These are phyloP conservation scores for Otis tarda DNA, from an alignment of 2,113 vertebrate species.

Conservation along the genomic window DNA sequence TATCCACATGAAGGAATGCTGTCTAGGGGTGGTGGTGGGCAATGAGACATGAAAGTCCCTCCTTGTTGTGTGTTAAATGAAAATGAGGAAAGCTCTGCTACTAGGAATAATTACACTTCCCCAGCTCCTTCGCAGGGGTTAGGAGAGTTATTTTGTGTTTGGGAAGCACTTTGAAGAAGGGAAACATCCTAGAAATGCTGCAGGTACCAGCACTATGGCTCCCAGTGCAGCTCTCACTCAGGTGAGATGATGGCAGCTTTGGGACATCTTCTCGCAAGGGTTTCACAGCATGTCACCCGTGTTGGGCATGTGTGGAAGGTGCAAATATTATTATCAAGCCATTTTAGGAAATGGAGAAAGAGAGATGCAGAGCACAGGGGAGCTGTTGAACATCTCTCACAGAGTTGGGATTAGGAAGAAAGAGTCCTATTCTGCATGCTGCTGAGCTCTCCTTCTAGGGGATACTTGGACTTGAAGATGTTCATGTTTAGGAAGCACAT, in stretches of 20 bases:
- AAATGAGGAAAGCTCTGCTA: background rate
- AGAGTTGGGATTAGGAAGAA: background rate
- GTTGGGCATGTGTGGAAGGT: accelerated
- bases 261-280: background rate
- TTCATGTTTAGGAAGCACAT: background rate
- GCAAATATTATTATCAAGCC: background rate
- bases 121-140: background rate
- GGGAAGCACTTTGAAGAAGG: background rate
- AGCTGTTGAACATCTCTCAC: background rate
- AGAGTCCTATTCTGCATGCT: background rate
- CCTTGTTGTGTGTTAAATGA: background rate
- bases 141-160: background rate
- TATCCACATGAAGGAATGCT: background rate
- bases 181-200: background rate
- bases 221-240: background rate
- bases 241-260: background rate
- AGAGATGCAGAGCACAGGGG: background rate
- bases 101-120: background rate
- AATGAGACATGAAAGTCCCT: background rate
- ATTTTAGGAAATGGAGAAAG: background rate
- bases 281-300: background rate
- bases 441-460: background rate
- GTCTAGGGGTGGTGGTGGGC: background rate
- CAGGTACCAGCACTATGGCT: background rate
- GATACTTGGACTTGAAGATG: background rate